These are phyloP conservation scores for Hormaphis cornu DNA, from an alignment of 1,140 invertebrate genomes.

Conservation along the genomic window DNA sequence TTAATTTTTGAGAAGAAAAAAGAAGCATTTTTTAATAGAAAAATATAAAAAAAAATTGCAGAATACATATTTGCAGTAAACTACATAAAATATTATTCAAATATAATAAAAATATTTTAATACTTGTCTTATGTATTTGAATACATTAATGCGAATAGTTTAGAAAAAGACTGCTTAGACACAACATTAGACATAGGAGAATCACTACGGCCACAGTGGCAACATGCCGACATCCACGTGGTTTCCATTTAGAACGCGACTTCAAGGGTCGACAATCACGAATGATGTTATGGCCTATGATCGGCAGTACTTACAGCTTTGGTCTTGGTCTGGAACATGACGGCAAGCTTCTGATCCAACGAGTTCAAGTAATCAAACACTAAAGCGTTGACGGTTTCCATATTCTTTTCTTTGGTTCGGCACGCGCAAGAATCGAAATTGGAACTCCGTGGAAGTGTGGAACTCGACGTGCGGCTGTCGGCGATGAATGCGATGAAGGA, in stretches of 20 bases:
- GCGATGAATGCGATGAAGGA: not conserved
- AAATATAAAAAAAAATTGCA: too few relatives aligned
- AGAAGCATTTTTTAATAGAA: too few relatives aligned
- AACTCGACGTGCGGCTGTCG: not conserved
- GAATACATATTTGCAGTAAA: too few relatives aligned
- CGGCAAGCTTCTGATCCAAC: slow-evolving; percentile 6
- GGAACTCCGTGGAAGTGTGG: not conserved
- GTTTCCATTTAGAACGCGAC: slow-evolving; percentile 2
- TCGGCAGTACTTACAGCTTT: slow-evolving; percentile 19
- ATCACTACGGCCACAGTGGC: too few relatives aligned
- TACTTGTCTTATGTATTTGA: too few relatives aligned
- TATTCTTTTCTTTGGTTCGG: not conserved
- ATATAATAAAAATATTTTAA: too few relatives aligned
- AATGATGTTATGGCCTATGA: too few relatives aligned
- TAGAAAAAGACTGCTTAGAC: too few relatives aligned
- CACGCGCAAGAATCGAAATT: not conserved
- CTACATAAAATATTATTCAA: too few relatives aligned
- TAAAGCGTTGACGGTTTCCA: slow-evolving; percentile 3
- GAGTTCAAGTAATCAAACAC: slow-evolving; percentile 18
- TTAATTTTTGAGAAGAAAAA: too few relatives aligned
- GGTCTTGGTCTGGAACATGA: slow-evolving; percentile 6
- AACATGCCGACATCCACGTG: slow-evolving; percentile 3
- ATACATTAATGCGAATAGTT: too few relatives aligned
- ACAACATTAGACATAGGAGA: too few relatives aligned
- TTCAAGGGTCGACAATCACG: not conserved